These are phyloP conservation scores for Peromyscus leucopus DNA, from an alignment of 2,113 vertebrate genomes.

Conservation along the genomic window DNA sequence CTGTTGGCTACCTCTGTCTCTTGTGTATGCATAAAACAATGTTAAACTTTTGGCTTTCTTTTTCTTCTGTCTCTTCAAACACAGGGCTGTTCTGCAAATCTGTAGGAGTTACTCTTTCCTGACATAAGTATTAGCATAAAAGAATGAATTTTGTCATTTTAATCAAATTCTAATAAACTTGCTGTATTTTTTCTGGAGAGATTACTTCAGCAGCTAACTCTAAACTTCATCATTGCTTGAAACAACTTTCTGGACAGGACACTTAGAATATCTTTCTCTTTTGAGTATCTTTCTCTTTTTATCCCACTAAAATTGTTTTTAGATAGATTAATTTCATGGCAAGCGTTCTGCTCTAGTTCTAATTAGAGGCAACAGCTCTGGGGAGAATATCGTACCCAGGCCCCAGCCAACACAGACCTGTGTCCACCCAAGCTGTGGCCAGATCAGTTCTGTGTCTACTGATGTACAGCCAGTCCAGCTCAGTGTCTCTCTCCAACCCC, in stretches of 20 bases:
- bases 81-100: background rate
- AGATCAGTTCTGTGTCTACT: too few relatives aligned
- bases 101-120: background rate
- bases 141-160: constrained; percentile 35
- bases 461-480: background rate
- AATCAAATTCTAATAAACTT: constrained; percentile 53
- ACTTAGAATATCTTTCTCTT: constrained; percentile 20
- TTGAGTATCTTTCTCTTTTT: constrained; percentile 30
- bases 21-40: background rate
- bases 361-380: constrained; percentile 18
- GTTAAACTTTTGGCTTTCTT: background rate
- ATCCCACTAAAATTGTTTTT: constrained; percentile 62
- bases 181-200: background rate
- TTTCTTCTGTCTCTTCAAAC: background rate
- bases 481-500: background rate
- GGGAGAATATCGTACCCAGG: background rate
- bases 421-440: background rate
- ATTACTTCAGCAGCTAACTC: constrained; percentile 58
- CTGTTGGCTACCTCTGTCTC: background rate
- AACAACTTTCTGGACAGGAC: constrained; percentile 49
- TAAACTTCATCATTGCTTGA: constrained; percentile 50
- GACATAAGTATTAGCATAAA: constrained; percentile 14
- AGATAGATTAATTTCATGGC: constrained; percentile 41
- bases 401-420: background rate
- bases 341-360: constrained; percentile 48